Base-by-base conservation (phyloP, 2,888 invertebrate species). In the Agonopterix subpropinquella region DNA sequence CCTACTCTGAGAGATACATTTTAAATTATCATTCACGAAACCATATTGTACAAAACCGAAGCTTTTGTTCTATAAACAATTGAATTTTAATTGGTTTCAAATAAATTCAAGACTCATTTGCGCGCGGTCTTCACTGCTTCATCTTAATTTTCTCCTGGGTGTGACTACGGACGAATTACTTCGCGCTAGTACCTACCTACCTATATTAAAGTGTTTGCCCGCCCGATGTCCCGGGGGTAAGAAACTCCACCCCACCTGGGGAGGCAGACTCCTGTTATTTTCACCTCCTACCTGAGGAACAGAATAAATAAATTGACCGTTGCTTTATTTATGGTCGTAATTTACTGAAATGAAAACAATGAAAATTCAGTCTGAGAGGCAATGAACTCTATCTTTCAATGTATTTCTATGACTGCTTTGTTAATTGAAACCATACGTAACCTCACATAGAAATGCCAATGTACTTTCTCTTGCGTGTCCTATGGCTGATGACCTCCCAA, bases 151-250 rank as follows among this genome's bases (percentile, higher is more conserved):
- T 57, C 61, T 59, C 57, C 53, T 59, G 46, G 52, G 54, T 48
- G 47, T 47, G 47, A 58, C 52, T 58, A 63, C 59, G 61, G 62
- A 58, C 60, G 70, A 70, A 73, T 70, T 72, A 67, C 70, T 67
- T 57, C 59, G 65, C 42, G 64, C 28, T 28, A 28, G 28, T 28
- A 28, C 28, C 18, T 18, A 18, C 18, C 28, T 28, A 28, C 59
- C 64, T 61, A 53, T 67, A 68, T 68, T 66, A 73, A 75, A 76
- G 67, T 75, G 73, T 77, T 74, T 73, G 64, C 70, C 54, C 57
- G 55, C 58, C 64, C 64, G 57, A 55, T 62, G 59, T 65, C 72
- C 53, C 50, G 45, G 47, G 53, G 64, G 65, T 60, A 52, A 44
- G 44, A 48, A 53, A 48, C 36, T 44, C 56, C 64, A 55, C 65